These are phyloP conservation scores for Desoria tigrina DNA, from an alignment of 2,888 invertebrate species.

Conservation along the genomic window DNA sequence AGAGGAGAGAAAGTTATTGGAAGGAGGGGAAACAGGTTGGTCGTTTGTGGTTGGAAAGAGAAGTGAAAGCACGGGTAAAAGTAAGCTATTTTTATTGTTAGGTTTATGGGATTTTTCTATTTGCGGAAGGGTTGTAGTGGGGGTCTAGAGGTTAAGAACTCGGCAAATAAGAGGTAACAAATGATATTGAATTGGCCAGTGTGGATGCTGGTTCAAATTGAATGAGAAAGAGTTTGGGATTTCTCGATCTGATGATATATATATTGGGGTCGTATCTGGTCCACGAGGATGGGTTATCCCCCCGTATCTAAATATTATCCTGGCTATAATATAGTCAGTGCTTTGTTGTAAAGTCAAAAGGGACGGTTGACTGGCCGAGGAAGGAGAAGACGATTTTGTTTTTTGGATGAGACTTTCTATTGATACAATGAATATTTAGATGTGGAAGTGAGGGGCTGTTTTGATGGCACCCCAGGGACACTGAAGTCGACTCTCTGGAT, in stretches of 20 bases:
- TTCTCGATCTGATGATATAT: background rate
- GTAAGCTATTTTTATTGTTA: slow-evolving; percentile 13
- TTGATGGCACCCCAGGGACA: slow-evolving; percentile 52
- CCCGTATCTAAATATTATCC: too few relatives aligned
- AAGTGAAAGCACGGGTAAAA: slow-evolving; percentile 7
- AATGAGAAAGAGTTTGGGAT: background rate
- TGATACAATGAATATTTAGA: slow-evolving; percentile 53
- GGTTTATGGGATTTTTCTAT: slow-evolving; percentile 15
- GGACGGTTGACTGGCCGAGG: slow-evolving; percentile 15
- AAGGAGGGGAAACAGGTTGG: slow-evolving; percentile 7
- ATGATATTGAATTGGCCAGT: too few relatives aligned
- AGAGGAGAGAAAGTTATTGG: background rate
- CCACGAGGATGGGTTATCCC: too few relatives aligned
- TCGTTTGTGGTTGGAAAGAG: slow-evolving; percentile 7
- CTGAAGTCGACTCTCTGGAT: slow-evolving; percentile 46
- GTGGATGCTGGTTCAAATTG: too few relatives aligned
- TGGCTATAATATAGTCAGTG: too few relatives aligned
- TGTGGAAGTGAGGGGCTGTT: slow-evolving; percentile 47
- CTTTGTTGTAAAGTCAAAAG: background rate
- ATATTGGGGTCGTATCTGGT: too few relatives aligned
- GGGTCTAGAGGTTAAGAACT: slow-evolving; percentile 7
- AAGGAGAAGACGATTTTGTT: slow-evolving; percentile 42
- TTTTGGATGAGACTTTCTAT: slow-evolving; percentile 43
- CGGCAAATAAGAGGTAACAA: too few relatives aligned
- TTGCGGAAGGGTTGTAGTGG: slow-evolving; percentile 7